Conservation (phyloP, 2,888 invertebrate species). For the Ophonus ardosiacus region DNA sequence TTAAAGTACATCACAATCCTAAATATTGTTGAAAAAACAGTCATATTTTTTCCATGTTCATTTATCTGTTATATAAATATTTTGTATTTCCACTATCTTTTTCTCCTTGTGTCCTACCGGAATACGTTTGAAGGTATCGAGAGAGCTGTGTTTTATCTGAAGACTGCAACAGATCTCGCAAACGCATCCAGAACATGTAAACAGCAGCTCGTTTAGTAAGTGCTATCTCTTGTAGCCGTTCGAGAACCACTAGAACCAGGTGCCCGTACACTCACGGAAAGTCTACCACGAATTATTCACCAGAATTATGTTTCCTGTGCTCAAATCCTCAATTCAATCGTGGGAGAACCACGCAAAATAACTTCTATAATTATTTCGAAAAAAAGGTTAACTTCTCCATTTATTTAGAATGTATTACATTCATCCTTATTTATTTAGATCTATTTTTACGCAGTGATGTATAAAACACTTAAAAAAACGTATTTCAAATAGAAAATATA, state of each 20-base stretch:
- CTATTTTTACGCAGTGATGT: too few species aligned
- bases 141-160: not conserved
- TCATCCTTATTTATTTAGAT: too few species aligned
- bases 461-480: too few species aligned
- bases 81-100: too few species aligned
- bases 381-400: too few species aligned
- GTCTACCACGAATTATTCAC: not conserved
- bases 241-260: constrained; percentile 15
- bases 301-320: constrained; percentile 15
- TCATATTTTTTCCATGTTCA: too few species aligned
- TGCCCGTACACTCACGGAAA: constrained; percentile 15
- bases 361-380: too few species aligned
- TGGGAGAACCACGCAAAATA: not conserved
- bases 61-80: too few species aligned
- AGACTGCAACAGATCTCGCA: constrained; percentile 33
- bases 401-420: too few species aligned
- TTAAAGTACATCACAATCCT: too few species aligned
- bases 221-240: constrained; percentile 56
- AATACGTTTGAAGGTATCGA: not conserved
- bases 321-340: not conserved
- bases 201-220: constrained; percentile 57
- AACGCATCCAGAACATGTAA: constrained; percentile 49
- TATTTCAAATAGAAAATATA: too few species aligned
- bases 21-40: too few species aligned
- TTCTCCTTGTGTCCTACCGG: not conserved